These are phyloP conservation scores for Argyresthia albistria DNA, from an alignment of 2,888 invertebrate species.

Conservation along the genomic window DNA sequence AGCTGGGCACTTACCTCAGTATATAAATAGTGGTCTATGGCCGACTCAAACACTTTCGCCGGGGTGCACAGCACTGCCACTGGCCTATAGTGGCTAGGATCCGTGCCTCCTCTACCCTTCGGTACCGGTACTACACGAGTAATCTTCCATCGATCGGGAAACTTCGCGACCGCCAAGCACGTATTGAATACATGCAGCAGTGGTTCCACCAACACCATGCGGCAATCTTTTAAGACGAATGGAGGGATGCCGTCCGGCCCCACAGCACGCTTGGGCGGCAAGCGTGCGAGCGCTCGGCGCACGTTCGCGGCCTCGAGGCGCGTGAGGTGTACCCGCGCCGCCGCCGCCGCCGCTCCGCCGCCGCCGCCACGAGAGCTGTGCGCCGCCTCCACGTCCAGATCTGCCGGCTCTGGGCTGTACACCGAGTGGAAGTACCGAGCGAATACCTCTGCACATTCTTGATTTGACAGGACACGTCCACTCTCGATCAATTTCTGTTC, in stretches of 20 bases:
- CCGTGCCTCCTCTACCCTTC: background rate
- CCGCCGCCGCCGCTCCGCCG: background rate
- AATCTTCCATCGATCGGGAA: background rate
- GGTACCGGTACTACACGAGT: background rate
- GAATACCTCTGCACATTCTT: conserved; percentile 5
- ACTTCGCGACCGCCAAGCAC: background rate
- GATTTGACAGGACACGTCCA: background rate
- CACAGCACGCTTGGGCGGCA: conserved; percentile 5
- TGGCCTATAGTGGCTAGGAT: background rate
- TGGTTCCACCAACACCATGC: background rate
- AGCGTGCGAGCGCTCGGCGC: conserved; percentile 1
- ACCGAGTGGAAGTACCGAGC: conserved; percentile 6
- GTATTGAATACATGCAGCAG: conserved; percentile 3
- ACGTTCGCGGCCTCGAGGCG: too few species aligned
- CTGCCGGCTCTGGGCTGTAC: conserved; percentile 1
- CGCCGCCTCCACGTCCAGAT: background rate
- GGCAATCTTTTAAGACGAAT: conserved; percentile 7
- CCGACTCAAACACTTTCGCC: background rate
- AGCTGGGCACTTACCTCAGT: background rate
- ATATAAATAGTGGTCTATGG: background rate
- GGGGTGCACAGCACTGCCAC: background rate
- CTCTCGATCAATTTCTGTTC: conserved; percentile 1
- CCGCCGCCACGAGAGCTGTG: background rate
- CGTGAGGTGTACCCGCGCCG: background rate
- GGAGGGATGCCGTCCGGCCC: conserved; percentile 10